Evolutionary conservation across 2,888 invertebrate genomes (phyloP), one percentile per base, ranked within the genome.

Genomic region (Microctonus brassicae): DNA sequence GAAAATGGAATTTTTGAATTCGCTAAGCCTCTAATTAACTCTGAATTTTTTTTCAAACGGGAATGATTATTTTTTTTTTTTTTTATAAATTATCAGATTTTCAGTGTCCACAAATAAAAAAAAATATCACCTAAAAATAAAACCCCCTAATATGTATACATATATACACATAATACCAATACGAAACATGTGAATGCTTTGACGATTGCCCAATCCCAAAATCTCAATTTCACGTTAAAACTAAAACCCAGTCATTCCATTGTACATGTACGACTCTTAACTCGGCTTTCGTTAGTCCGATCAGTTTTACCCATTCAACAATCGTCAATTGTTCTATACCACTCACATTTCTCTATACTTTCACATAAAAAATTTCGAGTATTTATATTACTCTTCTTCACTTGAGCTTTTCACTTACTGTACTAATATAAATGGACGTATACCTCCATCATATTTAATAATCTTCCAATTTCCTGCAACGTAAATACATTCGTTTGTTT

Each of bases 301-400:
- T 58, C 58, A 24, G 34, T 66, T 66, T 66, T 57, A 5, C 66
- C 39, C 47, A 60, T 9, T 36, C 3, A 33, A 42, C 53, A 61
- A 62, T 61, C 26, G 61, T 33, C 69, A 36, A 55, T 61, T 69
- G 61, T 68, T 61, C n/a, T 29, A 24, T 26, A n/a, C n/a, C n/a
- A n/a, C n/a, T n/a, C n/a, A n/a, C n/a, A n/a, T n/a, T n/a, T n/a
- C n/a, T n/a, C n/a, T n/a, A n/a, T n/a, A n/a, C n/a, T n/a, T n/a
- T n/a, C n/a, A n/a, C n/a, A n/a, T n/a, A n/a, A n/a, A n/a, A n/a
- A n/a, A n/a, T n/a, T n/a, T n/a, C n/a, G n/a, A n/a, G n/a, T n/a
- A n/a, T n/a, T n/a, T n/a, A n/a, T n/a, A n/a, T n/a, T n/a, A n/a
- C n/a, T n/a, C n/a, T n/a, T n/a, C 39, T n/a, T 6, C 2, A 39